Conservation (phyloP, 2,797 vertebrate species). For the Muraenolepis orangiensis region DNA sequence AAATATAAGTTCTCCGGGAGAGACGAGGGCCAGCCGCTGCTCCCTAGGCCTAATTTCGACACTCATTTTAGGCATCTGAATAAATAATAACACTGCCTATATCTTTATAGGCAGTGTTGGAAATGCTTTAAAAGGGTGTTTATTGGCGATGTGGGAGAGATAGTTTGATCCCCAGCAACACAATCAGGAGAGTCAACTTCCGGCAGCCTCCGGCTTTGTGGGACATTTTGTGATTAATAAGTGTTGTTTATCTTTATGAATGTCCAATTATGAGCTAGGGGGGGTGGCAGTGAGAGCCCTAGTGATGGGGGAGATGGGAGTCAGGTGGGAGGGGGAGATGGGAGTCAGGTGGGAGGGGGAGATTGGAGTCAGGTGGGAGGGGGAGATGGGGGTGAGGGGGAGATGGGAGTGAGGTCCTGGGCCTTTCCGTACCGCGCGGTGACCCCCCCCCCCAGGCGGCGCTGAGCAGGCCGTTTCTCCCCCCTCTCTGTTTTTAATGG, state of each 20-base stretch:
- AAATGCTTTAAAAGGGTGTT: conserved; percentile 45
- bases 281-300: background rate
- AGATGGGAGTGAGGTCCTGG: background rate
- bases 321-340: background rate
- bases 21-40: conserved; percentile 52
- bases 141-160: conserved; percentile 26
- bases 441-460: too few species aligned
- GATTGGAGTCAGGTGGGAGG: background rate
- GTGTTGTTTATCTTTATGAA: background rate
- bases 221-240: background rate
- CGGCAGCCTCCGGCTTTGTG: background rate
- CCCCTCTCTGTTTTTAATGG: too few species aligned
- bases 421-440: too few species aligned
- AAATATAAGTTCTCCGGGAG: conserved; percentile 36
- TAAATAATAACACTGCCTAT: conserved; percentile 49
- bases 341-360: too few species aligned
- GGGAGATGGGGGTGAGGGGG: background rate
- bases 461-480: too few species aligned
- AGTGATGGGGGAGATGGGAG: background rate
- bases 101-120: background rate
- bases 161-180: too few species aligned
- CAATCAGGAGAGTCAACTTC: too few species aligned
- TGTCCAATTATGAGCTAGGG: background rate
- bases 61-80: conserved; percentile 53
- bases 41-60: conserved; percentile 47